phyloP scores from a whole-genome alignment of 2,797 vertebrate genomes.

The Rhinogobio ventralis region DNA sequence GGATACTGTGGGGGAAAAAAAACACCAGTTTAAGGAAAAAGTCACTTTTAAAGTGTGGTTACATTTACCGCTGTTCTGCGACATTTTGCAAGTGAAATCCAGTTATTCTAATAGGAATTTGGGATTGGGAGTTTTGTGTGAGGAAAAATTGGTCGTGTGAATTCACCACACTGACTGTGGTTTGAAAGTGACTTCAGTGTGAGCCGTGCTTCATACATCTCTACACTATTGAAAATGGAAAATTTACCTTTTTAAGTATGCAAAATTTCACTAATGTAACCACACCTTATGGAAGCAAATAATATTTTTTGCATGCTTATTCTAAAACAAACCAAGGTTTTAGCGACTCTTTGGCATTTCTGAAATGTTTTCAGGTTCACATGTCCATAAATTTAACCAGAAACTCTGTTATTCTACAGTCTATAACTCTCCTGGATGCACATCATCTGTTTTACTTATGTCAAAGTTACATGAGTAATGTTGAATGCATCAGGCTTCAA shows the following conservation, averaged over 20 bases:
- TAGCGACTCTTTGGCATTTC: background rate
- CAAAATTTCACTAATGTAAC: background rate
- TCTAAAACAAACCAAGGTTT: background rate
- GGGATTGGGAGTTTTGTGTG: background rate
- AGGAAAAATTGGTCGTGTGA: background rate
- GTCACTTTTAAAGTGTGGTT: background rate
- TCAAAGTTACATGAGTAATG: conserved; percentile 69
- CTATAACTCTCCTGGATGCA: conserved; percentile 52
- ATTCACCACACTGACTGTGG: background rate
- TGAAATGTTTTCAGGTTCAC: conserved; percentile 27
- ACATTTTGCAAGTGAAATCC: background rate
- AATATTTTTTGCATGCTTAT: background rate
- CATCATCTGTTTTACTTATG: conserved; percentile 67
- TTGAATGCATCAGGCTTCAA: conserved; percentile 63
- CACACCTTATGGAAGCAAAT: conserved; percentile 1
- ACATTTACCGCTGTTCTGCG: background rate
- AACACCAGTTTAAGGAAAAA: background rate
- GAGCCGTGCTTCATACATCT: too few relatives aligned
- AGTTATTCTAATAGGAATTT: background rate
- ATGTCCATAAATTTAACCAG: conserved; percentile 35
- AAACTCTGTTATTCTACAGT: conserved; percentile 52
- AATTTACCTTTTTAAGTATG: background rate
- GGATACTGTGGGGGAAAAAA: conserved; percentile 83
- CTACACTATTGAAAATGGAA: too few relatives aligned
- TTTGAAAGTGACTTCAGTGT: background rate